phyloP scores from a whole-genome alignment of 1,140 invertebrate species.

The Drosophila nikananu region DNA sequence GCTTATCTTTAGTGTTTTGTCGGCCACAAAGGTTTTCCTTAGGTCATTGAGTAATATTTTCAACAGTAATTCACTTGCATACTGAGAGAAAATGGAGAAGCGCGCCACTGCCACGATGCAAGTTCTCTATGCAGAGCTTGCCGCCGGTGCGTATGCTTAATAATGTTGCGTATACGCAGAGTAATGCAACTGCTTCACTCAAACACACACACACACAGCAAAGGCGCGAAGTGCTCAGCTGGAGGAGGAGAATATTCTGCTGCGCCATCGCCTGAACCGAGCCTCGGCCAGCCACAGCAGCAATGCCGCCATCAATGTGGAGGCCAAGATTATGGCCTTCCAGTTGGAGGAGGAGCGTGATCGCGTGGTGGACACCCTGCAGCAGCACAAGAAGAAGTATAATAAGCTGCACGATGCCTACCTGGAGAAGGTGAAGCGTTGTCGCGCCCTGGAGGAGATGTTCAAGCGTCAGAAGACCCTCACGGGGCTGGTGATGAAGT shows the following conservation, averaged over 20 bases:
- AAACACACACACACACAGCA: constrained; percentile 35
- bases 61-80: constrained; percentile 7
- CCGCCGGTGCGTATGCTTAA: constrained; percentile 61
- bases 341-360: constrained; percentile 76
- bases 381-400: constrained; percentile 78
- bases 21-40: neutral
- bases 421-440: constrained; percentile 75
- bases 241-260: constrained; percentile 74
- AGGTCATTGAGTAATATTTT: constrained; percentile 25
- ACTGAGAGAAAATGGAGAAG: constrained; percentile 50
- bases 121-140: constrained; percentile 64
- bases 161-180: constrained; percentile 7
- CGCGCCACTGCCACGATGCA: constrained; percentile 57
- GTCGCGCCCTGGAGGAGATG: constrained; percentile 74
- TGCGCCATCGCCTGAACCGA: constrained; percentile 64
- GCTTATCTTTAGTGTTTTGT: constrained; percentile 59
- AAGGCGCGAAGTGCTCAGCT: constrained; percentile 60
- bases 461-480: constrained; percentile 76
- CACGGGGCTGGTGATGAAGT: constrained; percentile 79
- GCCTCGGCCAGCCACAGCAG: constrained; percentile 45
- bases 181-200: neutral
- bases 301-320: constrained; percentile 59
- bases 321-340: constrained; percentile 68
- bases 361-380: constrained; percentile 58
- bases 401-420: constrained; percentile 77